Conservation (phyloP, 2,113 vertebrate genomes). For the Gopherus flavomarginatus region DNA sequence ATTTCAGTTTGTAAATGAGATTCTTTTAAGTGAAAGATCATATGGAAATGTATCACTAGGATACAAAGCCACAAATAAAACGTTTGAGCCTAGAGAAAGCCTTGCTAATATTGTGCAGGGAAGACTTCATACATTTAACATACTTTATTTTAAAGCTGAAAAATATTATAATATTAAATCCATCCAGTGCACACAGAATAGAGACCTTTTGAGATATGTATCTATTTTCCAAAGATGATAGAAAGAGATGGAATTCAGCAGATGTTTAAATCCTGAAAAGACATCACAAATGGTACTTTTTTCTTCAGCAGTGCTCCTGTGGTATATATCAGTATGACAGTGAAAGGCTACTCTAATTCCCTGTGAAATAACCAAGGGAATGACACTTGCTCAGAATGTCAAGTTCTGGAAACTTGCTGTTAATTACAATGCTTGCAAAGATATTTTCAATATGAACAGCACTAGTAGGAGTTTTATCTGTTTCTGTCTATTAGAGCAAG, state of each 20-base stretch:
- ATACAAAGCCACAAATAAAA: neutral
- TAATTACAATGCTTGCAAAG: slow-evolving; percentile 77
- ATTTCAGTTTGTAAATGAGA: neutral
- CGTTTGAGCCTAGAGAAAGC: neutral
- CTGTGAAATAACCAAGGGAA: slow-evolving; percentile 73
- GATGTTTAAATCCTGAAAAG: slow-evolving; percentile 70
- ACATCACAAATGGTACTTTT: slow-evolving; percentile 55
- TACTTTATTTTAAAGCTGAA: neutral
- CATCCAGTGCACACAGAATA: slow-evolving; percentile 10
- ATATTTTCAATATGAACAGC: slow-evolving; percentile 74
- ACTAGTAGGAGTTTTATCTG: slow-evolving; percentile 54
- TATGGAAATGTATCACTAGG: neutral
- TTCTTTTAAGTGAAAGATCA: slow-evolving; percentile 12
- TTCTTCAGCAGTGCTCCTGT: slow-evolving; percentile 51
- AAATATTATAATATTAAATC: slow-evolving; percentile 41
- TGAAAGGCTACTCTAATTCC: slow-evolving; percentile 77
- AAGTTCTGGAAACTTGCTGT: slow-evolving; percentile 75
- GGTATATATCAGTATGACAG: slow-evolving; percentile 75
- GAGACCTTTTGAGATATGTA: slow-evolving; percentile 33
- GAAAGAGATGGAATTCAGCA: slow-evolving; percentile 61
- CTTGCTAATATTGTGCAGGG: neutral
- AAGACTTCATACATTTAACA: neutral
- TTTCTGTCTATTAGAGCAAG: slow-evolving; percentile 30
- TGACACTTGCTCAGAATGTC: slow-evolving; percentile 78
- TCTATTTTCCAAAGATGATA: slow-evolving; percentile 64